Evolutionary conservation across 1,140 invertebrate genomes (phyloP), one percentile per base, ranked within the genome.

Genomic region (Conus ventricosus): DNA sequence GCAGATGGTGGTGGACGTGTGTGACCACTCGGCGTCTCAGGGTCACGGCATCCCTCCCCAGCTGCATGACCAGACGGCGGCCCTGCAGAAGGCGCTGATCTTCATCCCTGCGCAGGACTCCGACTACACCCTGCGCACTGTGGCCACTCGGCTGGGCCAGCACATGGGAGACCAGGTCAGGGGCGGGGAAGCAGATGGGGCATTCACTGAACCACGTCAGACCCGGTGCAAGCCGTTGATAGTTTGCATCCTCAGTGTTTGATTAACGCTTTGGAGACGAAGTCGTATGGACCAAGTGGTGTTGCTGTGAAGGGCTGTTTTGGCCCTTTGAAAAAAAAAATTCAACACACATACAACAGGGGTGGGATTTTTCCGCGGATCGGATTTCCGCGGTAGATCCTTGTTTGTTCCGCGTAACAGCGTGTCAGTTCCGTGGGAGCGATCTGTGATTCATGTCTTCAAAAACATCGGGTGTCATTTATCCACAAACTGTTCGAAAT

Each of bases 111-210:
- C 97, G 93, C 96, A 96, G 63, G 96, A 95, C 89, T 96, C 96
- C 0, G 97, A 97, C 90, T 96, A 96, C 90, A 97, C 97, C 92
- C 92, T 97, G 67, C 96, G 97, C 78, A 97, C 96, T 82, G 97
- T 98, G 5, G 97, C 97, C 1, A 96, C 96, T 20, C 97, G 97
- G 93, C 94, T 98, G 71, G 97, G 97, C 0, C 97, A 97, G 91
- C 96, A 96, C 55, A 95, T 98, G 60, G 96, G 96, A 2, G 96
- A 97, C 87, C 94, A 96, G 95, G 96, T 96, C 96, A 96, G 63
- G 96, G 95, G 20, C 97, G 97, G 93, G 20, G 4, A 20, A 71
- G 10, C 67, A 71, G 17, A 23, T 71, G 67, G 67, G 11, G 23
- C 67, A 11, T 15, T 60, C 4, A 60, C 8, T 60, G 57, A 2